Evolutionary conservation across 2,888 invertebrate genomes (phyloP).

Genomic region (Marronus borbonicus): DNA sequence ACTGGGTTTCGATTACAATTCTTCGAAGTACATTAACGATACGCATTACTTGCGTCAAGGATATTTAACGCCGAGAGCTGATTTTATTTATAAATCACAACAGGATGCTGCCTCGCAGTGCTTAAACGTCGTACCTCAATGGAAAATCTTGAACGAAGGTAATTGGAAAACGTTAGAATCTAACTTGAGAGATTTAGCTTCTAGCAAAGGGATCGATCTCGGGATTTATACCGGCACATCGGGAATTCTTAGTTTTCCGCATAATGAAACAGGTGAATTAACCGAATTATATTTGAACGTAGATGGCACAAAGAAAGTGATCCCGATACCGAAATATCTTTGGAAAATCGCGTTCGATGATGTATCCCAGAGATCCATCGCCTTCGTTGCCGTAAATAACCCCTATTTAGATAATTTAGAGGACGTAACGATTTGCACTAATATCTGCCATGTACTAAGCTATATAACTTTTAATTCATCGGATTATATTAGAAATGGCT

Average conservation of each 20-base stretch:
- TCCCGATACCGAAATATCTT: slow-evolving; percentile 74
- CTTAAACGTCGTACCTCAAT: slow-evolving; percentile 78
- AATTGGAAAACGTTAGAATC: slow-evolving; percentile 74
- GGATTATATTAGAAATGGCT: slow-evolving; percentile 72
- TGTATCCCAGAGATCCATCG: slow-evolving; percentile 71
- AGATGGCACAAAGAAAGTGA: slow-evolving; percentile 63
- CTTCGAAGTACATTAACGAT: slow-evolving; percentile 70
- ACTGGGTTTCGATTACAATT: slow-evolving; percentile 60
- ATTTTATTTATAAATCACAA: slow-evolving; percentile 74
- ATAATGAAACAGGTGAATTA: slow-evolving; percentile 63
- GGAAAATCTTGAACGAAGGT: slow-evolving; percentile 76
- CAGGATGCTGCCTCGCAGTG: slow-evolving; percentile 77
- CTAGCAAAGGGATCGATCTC: slow-evolving; percentile 63
- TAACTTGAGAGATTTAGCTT: slow-evolving; percentile 69
- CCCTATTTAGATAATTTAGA: slow-evolving; percentile 68
- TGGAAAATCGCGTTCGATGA: slow-evolving; percentile 77
- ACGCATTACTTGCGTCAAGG: slow-evolving; percentile 72
- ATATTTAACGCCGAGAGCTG: slow-evolving; percentile 76
- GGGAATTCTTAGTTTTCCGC: slow-evolving; percentile 73
- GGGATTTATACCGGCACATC: slow-evolving; percentile 75
- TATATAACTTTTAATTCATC: slow-evolving; percentile 74
- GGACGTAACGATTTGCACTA: slow-evolving; percentile 60
- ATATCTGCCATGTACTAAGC: slow-evolving; percentile 73
- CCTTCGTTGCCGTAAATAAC: slow-evolving; percentile 77
- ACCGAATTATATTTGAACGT: slow-evolving; percentile 63